Evolutionary conservation across 2,888 invertebrate genomes (phyloP), one percentile per base, ranked within the genome.

Genomic region (Volucella inflata): DNA sequence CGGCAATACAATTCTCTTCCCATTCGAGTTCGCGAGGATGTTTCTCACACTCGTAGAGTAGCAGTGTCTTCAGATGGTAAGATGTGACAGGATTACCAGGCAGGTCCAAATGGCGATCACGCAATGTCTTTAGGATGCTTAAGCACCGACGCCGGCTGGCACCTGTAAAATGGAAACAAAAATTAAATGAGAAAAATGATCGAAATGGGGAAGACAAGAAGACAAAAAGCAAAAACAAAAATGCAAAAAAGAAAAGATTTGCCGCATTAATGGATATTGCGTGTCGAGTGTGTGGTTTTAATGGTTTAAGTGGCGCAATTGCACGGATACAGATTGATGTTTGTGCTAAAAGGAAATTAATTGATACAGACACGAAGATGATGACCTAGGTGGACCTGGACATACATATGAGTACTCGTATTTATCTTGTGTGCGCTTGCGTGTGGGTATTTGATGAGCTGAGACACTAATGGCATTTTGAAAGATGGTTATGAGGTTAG

Each of bases 41-140:
- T 91, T 98, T 98, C 93, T 98, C 98, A 92, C 98, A 98, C 92
- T 98, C 98, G 93, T 98, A 98, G 87, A 98, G 93, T 72, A 99
- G 93, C 74, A 99, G 93, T 8, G 98, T 98, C 93, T 96, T 96
- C 94, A 96, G 95, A 93, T 98, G 97, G 91, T 98, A 98, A 89
- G 96, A 96, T 17, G 97, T 96, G 79, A 98, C 97, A 0, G 98
- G 98, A 90, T 97, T 97, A 0, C 97, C 96, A 71, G 97, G 95
- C 89, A 97, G 90, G 91, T 98, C 98, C 88, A 98, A 93, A 90
- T 98, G 98, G 65, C 98, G 94, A 92, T 99, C 98, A 17, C 98
- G 93, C 85, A 98, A 94, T 3, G 98, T 97, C 93, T 98, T 98
- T 85, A 99, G 92, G 87, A 98, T 96, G 90, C 97, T 97, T 87